Conservation (phyloP, 2,888 invertebrate species). For the Cyclophora punctaria region DNA sequence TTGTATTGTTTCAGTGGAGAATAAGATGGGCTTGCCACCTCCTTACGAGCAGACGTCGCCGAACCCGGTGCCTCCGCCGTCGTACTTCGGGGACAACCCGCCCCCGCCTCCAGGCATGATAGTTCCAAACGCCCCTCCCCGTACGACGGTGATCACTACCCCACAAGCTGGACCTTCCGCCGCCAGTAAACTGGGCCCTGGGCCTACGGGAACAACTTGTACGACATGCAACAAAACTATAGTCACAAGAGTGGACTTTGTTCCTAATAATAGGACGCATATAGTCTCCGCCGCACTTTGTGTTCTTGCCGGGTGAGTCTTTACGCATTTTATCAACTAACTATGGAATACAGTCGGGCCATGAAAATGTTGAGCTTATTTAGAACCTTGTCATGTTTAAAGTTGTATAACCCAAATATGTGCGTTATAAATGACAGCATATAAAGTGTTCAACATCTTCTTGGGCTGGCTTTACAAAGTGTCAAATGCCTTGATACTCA, state of each 20-base stretch:
- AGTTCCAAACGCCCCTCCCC: conserved; percentile 37
- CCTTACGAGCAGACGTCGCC: conserved; percentile 56
- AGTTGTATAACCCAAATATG: no score
- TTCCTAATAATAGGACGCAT: conserved; percentile 63
- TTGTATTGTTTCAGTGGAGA: conserved; percentile 55
- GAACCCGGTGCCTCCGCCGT: conserved; percentile 58
- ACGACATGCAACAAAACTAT: conserved; percentile 55
- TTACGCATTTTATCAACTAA: no score
- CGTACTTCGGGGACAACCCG: conserved; percentile 60
- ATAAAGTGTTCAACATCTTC: no score
- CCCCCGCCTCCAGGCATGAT: conserved; percentile 50
- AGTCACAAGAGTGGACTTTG: conserved; percentile 58
- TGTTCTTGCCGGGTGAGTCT: conserved; percentile 55
- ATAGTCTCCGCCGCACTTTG: conserved; percentile 64
- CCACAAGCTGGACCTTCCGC: conserved; percentile 21
- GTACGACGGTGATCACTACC: conserved; percentile 53
- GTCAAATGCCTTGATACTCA: no score
- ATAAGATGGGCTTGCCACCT: conserved; percentile 66
- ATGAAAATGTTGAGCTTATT: no score
- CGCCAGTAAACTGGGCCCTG: conserved; percentile 50
- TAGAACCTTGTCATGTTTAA: no score
- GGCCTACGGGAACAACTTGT: conserved; percentile 57
- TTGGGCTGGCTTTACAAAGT: no score
- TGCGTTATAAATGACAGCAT: no score
- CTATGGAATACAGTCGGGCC: no score